Percentiles rank a stretch among this genome's conserved stretches.
These are phyloP conservation scores for Nasonovia ribisnigri DNA, from an alignment of 2,888 invertebrate genomes.

Conservation along the genomic window DNA sequence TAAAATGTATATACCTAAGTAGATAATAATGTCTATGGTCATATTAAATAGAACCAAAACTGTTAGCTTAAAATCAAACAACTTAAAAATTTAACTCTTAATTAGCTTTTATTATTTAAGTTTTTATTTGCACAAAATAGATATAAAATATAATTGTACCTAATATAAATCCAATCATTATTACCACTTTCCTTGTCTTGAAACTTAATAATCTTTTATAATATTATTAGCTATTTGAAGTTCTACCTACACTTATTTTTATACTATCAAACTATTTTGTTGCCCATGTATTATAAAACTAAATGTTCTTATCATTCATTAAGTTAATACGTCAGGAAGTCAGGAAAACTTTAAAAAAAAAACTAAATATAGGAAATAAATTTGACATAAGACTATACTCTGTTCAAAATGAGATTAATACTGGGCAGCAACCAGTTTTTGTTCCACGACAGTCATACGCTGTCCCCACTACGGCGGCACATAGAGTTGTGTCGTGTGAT, in stretches of 20 bases:
- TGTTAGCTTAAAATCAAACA: slow-evolving; percentile 26
- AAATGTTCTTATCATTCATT: not conserved
- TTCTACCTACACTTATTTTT: not conserved
- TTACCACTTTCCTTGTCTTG: not conserved
- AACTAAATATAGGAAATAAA: not conserved
- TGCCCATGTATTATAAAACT: not conserved
- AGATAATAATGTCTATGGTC: not conserved
- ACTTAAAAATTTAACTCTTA: not conserved
- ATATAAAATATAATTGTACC: not conserved
- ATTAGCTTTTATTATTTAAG: not conserved
- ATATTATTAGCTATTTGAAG: not conserved
- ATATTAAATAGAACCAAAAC: not conserved
- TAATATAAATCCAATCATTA: not conserved
- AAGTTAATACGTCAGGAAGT: not conserved
- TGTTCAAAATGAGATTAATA: too few relatives aligned
- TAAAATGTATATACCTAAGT: not conserved
- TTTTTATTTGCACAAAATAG: not conserved
- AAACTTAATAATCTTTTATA: not conserved
- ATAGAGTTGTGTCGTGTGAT: too few relatives aligned
- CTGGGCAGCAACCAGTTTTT: too few relatives aligned
- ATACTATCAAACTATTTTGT: not conserved
- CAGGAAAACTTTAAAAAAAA: too few relatives aligned
- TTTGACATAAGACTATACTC: not conserved
- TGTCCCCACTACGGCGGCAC: too few relatives aligned
- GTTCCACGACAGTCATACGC: too few relatives aligned